Evolutionary conservation across 2,113 vertebrate genomes (phyloP).

Genomic region (Lampris megalopsis): DNA sequence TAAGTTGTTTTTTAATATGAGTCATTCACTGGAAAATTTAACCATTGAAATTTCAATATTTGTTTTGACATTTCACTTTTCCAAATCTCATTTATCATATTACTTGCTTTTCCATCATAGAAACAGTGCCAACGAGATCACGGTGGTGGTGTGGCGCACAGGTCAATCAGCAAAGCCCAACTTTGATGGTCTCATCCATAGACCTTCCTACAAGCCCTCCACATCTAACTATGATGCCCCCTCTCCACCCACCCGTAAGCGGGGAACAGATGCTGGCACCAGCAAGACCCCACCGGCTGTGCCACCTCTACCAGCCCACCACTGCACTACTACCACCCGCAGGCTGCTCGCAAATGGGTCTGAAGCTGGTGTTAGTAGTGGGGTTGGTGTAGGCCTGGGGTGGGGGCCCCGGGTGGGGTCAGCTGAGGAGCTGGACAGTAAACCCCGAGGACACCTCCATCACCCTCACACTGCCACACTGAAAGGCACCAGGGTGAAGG

Average conservation of each 20-base stretch:
- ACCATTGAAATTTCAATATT: no score
- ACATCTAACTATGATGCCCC: slow-evolving; percentile 84
- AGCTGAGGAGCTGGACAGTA: slow-evolving; percentile 82
- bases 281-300: slow-evolving; percentile 82
- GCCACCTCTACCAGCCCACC: slow-evolving; percentile 82
- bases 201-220: slow-evolving; percentile 88
- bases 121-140: slow-evolving; percentile 91
- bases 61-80: neutral
- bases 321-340: slow-evolving; percentile 86
- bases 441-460: slow-evolving; percentile 61
- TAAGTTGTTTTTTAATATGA: no score
- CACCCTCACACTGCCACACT: slow-evolving; percentile 78
- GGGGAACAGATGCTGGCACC: slow-evolving; percentile 61
- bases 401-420: slow-evolving; percentile 85
- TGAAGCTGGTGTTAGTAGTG: slow-evolving; percentile 53
- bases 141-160: slow-evolving; percentile 91
- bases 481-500: slow-evolving; percentile 84
- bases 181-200: slow-evolving; percentile 86
- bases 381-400: slow-evolving; percentile 45
- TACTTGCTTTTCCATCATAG: slow-evolving; percentile 68
- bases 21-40: no score
- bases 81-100: neutral
- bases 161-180: slow-evolving; percentile 86
- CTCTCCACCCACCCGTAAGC: slow-evolving; percentile 83
- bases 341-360: slow-evolving; percentile 84